These are phyloP conservation scores for Cheirogaleus major DNA, from an alignment of 2,797 vertebrate genomes.

Conservation along the genomic window DNA sequence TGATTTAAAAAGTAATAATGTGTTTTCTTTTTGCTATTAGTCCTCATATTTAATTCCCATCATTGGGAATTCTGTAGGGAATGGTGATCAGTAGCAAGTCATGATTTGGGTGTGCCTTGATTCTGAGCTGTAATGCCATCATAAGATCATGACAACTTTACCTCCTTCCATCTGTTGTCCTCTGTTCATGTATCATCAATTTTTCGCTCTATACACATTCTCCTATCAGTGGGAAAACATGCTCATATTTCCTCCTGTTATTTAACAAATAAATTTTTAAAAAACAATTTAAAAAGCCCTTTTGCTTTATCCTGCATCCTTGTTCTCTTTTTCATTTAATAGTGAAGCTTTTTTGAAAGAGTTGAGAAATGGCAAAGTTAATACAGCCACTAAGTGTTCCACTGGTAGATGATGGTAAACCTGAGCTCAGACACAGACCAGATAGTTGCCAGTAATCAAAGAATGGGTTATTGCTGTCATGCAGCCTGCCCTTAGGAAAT, in stretches of 20 bases:
- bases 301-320: not conserved
- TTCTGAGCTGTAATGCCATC: not conserved
- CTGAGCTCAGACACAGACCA: not conserved
- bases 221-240: not conserved
- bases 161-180: not conserved
- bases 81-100: not conserved
- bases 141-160: not conserved
- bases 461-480: not conserved
- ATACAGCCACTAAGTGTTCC: not conserved
- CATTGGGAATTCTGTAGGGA: not conserved
- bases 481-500: not conserved
- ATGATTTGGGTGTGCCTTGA: not conserved
- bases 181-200: not conserved
- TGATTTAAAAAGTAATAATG: not conserved
- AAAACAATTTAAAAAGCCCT: not conserved
- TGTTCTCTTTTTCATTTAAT: not conserved
- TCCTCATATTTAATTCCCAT: not conserved
- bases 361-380: not conserved
- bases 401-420: not conserved
- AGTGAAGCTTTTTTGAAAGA: not conserved
- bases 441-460: not conserved
- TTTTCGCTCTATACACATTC: not conserved
- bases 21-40: not conserved
- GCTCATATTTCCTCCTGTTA: not conserved
- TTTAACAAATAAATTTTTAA: not conserved